A percentile compares a stretch with the other conserved stretches of the same genome.
Conservation (phyloP, 2,888 invertebrate species). For the Sarcophaga variegata region DNA sequence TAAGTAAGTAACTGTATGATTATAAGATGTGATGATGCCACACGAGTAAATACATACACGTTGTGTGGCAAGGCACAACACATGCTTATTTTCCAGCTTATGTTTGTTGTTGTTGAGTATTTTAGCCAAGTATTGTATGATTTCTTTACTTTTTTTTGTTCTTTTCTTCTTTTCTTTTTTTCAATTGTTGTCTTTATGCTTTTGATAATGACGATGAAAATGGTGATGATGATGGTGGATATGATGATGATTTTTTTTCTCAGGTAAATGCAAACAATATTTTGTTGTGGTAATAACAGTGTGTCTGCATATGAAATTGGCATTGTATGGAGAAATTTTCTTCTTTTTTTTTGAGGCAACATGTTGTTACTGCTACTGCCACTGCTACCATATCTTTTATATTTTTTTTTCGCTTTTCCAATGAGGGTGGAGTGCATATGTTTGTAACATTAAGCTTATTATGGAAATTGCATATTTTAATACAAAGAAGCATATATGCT, state of each 20-base stretch:
- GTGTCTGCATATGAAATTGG: constrained; percentile 61
- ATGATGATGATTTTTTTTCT: constrained; percentile 1
- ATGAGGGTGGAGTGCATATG: constrained; percentile 14
- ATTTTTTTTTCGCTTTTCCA: background rate
- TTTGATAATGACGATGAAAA: constrained; percentile 65
- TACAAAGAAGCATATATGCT: background rate
- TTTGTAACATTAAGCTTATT: constrained; percentile 65
- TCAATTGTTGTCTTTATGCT: background rate
- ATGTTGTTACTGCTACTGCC: constrained; percentile 51
- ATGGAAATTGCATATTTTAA: constrained; percentile 62
- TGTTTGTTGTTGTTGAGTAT: constrained; percentile 64
- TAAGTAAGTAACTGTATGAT: constrained; percentile 60
- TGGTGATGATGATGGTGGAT: background rate
- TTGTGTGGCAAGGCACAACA: constrained; percentile 38
- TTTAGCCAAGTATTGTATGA: constrained; percentile 34
- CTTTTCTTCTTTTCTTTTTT: no score
- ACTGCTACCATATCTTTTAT: no score
- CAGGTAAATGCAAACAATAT: constrained; percentile 42
- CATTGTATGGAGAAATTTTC: background rate
- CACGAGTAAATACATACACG: constrained; percentile 30
- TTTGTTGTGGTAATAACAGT: constrained; percentile 36
- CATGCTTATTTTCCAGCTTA: constrained; percentile 66
- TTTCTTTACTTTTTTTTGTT: background rate
- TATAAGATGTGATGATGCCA: constrained; percentile 38
- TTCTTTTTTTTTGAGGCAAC: constrained; percentile 46